Evolutionary conservation across 2,888 invertebrate genomes (phyloP).

Genomic region (Agrochola lota): DNA sequence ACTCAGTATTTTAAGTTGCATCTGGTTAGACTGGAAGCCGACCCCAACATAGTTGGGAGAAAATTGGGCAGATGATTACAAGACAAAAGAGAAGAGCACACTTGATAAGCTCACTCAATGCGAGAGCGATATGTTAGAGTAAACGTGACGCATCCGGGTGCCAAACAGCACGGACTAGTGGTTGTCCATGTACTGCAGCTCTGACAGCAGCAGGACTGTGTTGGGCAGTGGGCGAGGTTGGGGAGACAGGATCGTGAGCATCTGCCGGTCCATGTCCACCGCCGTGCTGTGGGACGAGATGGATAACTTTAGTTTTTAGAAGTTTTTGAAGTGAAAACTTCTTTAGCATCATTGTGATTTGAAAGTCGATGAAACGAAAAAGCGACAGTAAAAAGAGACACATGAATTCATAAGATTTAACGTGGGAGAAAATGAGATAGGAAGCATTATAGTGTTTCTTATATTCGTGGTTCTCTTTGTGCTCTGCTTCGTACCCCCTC

Average conservation of each 20-base stretch:
- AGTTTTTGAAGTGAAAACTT: too few relatives aligned
- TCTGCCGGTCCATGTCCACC: slow-evolving; percentile 96
- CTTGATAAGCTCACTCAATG: slow-evolving; percentile 34
- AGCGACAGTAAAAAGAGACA: too few relatives aligned
- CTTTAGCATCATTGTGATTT: too few relatives aligned
- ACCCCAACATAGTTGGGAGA: not conserved
- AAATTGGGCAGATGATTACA: not conserved
- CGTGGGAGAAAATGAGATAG: too few relatives aligned
- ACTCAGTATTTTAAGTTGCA: not conserved
- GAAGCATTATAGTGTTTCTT: too few relatives aligned
- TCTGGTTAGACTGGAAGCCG: not conserved
- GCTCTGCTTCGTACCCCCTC: too few relatives aligned
- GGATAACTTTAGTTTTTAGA: not conserved
- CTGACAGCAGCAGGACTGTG: slow-evolving; percentile 96
- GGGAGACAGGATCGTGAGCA: slow-evolving; percentile 97
- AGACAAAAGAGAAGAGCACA: slow-evolving; percentile 36
- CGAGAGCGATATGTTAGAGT: slow-evolving; percentile 54
- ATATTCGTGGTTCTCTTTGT: too few relatives aligned
- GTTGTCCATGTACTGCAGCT: slow-evolving; percentile 98
- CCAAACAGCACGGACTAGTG: slow-evolving; percentile 87
- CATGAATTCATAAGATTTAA: too few relatives aligned
- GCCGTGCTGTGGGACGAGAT: slow-evolving; percentile 92
- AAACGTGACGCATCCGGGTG: slow-evolving; percentile 47
- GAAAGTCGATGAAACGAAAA: too few relatives aligned
- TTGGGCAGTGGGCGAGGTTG: slow-evolving; percentile 98